Conservation (phyloP, 2,113 vertebrate genomes). For the Nansenia antarctica region DNA sequence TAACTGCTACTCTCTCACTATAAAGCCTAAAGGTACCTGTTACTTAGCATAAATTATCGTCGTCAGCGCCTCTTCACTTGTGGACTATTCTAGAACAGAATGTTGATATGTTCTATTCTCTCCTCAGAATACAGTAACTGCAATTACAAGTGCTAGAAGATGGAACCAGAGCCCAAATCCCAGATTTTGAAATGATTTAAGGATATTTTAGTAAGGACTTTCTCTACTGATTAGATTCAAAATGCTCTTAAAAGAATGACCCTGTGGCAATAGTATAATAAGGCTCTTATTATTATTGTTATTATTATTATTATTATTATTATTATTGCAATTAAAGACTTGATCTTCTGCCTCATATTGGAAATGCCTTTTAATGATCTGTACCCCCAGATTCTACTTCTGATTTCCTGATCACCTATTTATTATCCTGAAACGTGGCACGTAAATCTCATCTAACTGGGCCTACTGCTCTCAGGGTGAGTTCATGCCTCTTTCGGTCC, state of each 20-base stretch:
- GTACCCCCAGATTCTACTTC: conserved; percentile 14
- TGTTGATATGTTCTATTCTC: conserved; percentile 64
- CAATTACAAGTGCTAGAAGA: conserved; percentile 52
- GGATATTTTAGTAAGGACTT: conserved; percentile 25
- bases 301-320: conserved; percentile 50
- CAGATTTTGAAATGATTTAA: conserved; percentile 49
- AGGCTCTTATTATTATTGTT: conserved; percentile 56
- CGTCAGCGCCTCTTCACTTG: conserved; percentile 53
- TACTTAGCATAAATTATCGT: conserved; percentile 67
- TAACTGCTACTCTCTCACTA: conserved; percentile 58
- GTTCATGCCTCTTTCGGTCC: not conserved
- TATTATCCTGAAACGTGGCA: conserved; percentile 47
- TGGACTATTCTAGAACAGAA: conserved; percentile 58
- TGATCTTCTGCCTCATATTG: conserved; percentile 48
- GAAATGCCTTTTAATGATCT: conserved; percentile 57
- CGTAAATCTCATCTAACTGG: conserved; percentile 36
- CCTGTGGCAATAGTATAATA: conserved; percentile 50
- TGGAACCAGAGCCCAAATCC: conserved; percentile 47
- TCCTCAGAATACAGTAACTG: conserved; percentile 53
- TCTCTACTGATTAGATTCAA: conserved; percentile 45
- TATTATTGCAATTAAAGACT: conserved; percentile 67
- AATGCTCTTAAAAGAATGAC: conserved; percentile 61
- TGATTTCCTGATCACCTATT: conserved; percentile 14
- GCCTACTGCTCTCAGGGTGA: conserved; percentile 20
- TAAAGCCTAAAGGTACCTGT: conserved; percentile 69